Conservation (phyloP, 2,113 vertebrate genomes). For the Tringa solitaria region DNA sequence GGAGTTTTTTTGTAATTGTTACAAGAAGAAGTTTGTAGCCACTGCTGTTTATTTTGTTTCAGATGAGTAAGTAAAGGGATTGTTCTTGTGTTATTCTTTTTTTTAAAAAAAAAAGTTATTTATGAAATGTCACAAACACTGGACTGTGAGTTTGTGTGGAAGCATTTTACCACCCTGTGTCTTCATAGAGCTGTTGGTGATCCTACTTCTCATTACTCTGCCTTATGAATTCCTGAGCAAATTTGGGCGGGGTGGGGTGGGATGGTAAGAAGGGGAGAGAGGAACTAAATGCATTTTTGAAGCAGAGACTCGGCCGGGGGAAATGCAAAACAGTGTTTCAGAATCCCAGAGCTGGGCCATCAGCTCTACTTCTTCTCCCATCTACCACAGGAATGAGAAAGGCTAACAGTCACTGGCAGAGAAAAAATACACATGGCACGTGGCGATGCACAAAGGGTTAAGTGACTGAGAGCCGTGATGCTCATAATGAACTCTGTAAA, state of each 20-base stretch:
- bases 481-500: slow-evolving; percentile 54
- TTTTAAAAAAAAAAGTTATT: slow-evolving; percentile 76
- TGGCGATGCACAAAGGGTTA: not conserved
- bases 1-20: slow-evolving; percentile 86
- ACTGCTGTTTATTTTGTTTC: slow-evolving; percentile 88
- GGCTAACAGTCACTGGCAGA: not conserved
- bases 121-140: slow-evolving; percentile 89
- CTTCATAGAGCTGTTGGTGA: slow-evolving; percentile 78
- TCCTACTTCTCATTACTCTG: slow-evolving; percentile 71
- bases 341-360: not conserved
- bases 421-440: not conserved
- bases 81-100: slow-evolving; percentile 83
- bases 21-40: slow-evolving; percentile 86
- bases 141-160: slow-evolving; percentile 84
- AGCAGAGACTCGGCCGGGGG: not conserved
- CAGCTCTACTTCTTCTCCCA: slow-evolving; percentile 51
- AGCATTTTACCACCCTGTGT: slow-evolving; percentile 81
- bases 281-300: not conserved
- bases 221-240: slow-evolving; percentile 64
- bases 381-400: not conserved
- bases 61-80: slow-evolving; percentile 87
- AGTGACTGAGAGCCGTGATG: slow-evolving; percentile 33
- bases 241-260: not conserved
- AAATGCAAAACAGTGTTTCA: slow-evolving; percentile 55
- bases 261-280: not conserved